Conservation (phyloP, 1,140 invertebrate genomes). For the Oppia nitens region DNA sequence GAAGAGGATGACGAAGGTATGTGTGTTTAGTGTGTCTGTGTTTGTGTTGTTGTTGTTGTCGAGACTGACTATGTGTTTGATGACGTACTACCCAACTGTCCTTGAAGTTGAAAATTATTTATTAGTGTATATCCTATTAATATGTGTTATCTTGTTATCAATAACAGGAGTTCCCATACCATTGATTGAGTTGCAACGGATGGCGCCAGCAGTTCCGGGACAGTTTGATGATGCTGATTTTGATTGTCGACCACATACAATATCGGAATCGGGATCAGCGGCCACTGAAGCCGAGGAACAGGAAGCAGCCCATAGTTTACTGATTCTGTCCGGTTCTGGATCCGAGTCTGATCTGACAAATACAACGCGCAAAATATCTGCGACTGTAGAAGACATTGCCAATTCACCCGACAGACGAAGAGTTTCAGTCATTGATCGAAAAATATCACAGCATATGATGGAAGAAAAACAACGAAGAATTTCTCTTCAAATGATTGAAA, state of each 20-base stretch:
- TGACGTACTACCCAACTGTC: too few species aligned
- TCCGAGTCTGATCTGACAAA: constrained; percentile 11
- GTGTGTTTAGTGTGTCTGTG: constrained; percentile 20
- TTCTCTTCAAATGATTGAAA: not conserved
- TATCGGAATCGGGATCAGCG: not conserved
- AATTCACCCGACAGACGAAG: not conserved
- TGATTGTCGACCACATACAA: not conserved
- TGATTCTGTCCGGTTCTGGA: constrained; percentile 31
- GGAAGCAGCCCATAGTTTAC: constrained; percentile 66
- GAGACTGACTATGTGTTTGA: too few species aligned
- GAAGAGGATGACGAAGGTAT: constrained; percentile 23
- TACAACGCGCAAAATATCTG: constrained; percentile 8
- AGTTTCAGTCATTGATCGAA: not conserved
- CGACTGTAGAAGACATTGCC: not conserved
- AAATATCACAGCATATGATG: not conserved
- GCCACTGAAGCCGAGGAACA: constrained; percentile 40
- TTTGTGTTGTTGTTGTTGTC: too few species aligned
- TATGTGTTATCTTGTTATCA: not conserved
- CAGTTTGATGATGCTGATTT: constrained; percentile 9
- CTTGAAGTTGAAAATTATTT: too few species aligned
- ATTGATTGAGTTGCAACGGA: constrained; percentile 6
- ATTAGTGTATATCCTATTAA: not conserved
- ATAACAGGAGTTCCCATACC: constrained; percentile 15
- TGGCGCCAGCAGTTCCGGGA: not conserved
- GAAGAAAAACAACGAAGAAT: not conserved